Evolutionary conservation across 1,140 invertebrate species (phyloP).

Genomic region (Halyomorpha halys): DNA sequence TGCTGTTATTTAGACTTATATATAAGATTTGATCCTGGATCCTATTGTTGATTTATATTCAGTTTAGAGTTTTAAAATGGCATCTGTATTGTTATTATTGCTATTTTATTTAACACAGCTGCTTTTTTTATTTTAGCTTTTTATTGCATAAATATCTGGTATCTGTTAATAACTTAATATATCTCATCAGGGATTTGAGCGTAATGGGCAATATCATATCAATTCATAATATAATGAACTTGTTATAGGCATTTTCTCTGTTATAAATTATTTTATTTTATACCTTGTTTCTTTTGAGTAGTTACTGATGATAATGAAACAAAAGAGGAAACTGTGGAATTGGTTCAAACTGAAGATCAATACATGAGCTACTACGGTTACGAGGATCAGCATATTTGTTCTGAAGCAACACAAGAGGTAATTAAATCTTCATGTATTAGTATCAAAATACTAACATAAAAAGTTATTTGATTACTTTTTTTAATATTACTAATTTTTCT

Average conservation of each 20-base stretch:
- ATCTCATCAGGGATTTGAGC: background rate
- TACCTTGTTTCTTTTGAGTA: background rate
- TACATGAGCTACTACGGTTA: conserved; percentile 22
- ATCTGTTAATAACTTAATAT: background rate
- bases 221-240: too few species aligned
- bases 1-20: too few species aligned
- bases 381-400: conserved; percentile 21
- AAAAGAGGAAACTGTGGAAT: conserved; percentile 10
- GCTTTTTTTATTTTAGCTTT: too few species aligned
- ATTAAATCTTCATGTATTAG: background rate
- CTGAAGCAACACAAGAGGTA: conserved; percentile 19
- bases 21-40: too few species aligned
- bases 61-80: too few species aligned
- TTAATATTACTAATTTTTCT: too few species aligned
- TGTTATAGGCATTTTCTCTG: background rate
- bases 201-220: background rate
- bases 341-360: conserved; percentile 8
- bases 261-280: background rate
- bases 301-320: conserved; percentile 10
- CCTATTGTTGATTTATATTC: too few species aligned
- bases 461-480: too few species aligned
- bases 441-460: too few species aligned
- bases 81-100: too few species aligned
- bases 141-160: too few species aligned
- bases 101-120: too few species aligned